Evolutionary conservation across 2,888 invertebrate species (phyloP).

Genomic region (Yponomeuta evonymella): DNA sequence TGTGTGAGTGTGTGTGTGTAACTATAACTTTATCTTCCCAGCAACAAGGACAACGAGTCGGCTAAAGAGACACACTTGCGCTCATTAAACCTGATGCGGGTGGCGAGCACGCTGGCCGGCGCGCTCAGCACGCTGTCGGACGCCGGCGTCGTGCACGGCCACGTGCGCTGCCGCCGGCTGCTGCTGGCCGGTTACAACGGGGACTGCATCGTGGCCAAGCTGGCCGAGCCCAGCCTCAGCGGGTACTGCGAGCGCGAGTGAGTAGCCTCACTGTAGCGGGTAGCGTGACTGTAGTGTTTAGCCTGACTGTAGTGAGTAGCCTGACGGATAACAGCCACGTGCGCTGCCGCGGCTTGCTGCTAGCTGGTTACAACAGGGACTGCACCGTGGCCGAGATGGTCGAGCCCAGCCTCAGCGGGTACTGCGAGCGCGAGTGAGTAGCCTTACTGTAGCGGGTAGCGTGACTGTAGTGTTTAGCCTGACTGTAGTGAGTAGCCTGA

Average conservation of each 20-base stretch:
- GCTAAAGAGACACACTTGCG: conserved; percentile 56
- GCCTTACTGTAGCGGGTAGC: too few species aligned
- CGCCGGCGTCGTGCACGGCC: conserved; percentile 88
- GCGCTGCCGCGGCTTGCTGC: conserved; percentile 86
- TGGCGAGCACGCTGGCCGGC: conserved; percentile 86
- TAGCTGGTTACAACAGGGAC: conserved; percentile 82
- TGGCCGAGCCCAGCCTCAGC: conserved; percentile 88
- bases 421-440: conserved; percentile 81
- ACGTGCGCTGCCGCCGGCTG: conserved; percentile 88
- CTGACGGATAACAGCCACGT: conserved; percentile 91
- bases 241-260: conserved; percentile 80
- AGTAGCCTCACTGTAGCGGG: conserved; percentile 36
- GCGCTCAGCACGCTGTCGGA: conserved; percentile 93
- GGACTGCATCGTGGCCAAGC: conserved; percentile 82
- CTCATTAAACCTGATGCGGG: conserved; percentile 86
- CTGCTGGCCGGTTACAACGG: conserved; percentile 85
- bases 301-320: too few species aligned
- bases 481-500: not conserved
- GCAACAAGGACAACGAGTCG: not conserved
- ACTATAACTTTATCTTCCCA: not conserved
- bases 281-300: too few species aligned
- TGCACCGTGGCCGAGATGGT: conserved; percentile 85
- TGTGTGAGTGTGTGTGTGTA: too few species aligned
- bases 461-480: too few species aligned
- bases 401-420: conserved; percentile 85